Conservation (phyloP, 2,797 vertebrate species). For the Ataeniobius toweri region DNA sequence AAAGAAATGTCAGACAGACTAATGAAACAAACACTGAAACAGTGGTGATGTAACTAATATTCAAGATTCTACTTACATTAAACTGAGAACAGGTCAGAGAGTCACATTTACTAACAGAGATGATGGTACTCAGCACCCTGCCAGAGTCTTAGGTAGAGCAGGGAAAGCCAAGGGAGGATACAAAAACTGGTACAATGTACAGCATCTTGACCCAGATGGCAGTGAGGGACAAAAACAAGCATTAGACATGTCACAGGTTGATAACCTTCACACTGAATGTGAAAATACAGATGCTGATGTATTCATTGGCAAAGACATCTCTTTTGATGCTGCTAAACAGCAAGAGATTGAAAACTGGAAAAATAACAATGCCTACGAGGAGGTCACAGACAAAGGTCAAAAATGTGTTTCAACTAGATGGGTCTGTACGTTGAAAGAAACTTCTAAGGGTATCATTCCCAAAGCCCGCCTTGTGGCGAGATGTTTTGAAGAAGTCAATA, state of each 20-base stretch:
- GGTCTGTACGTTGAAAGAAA: not conserved
- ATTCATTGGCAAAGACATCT: not conserved
- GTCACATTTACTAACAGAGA: no score
- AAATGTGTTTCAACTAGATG: not conserved
- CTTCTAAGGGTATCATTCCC: not conserved
- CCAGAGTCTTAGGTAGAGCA: no score
- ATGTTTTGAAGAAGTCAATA: not conserved
- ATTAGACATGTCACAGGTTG: not conserved
- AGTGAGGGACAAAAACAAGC: not conserved
- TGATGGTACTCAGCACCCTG: no score
- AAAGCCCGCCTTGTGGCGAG: not conserved
- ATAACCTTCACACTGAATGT: not conserved
- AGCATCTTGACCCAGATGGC: not conserved
- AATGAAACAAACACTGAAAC: no score
- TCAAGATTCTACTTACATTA: no score
- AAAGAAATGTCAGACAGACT: no score
- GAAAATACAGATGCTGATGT: not conserved
- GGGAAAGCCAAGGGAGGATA: not conserved
- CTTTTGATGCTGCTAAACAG: constrained; percentile 5
- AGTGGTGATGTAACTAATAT: no score
- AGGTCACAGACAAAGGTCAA: no score
- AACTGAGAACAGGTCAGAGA: no score
- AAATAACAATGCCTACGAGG: no score
- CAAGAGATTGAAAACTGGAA: not conserved
- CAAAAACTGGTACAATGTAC: not conserved